Percentiles rank a stretch among this genome's conserved stretches.
Conservation (phyloP, 2,797 vertebrate species). For the Tokudaia tokunoshimensis region DNA sequence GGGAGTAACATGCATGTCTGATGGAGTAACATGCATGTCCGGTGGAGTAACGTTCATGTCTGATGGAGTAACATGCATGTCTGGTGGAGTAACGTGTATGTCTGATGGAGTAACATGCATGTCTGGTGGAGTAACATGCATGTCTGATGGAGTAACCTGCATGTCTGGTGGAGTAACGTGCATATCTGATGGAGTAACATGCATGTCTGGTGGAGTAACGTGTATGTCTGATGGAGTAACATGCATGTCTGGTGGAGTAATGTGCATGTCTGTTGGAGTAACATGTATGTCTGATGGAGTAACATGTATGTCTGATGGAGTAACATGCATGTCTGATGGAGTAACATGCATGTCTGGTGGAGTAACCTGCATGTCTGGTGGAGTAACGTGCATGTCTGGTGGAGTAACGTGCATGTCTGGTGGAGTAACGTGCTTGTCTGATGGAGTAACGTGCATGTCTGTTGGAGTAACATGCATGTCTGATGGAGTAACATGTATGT, state of each 20-base stretch:
- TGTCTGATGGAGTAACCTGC: constrained; percentile 94
- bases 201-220: constrained; percentile 93
- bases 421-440: too few relatives aligned
- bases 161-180: constrained; percentile 94
- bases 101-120: constrained; percentile 92
- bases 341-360: too few relatives aligned
- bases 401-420: too few relatives aligned
- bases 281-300: too few relatives aligned
- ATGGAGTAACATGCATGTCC: constrained; percentile 92
- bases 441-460: too few relatives aligned
- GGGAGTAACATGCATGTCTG: constrained; percentile 92
- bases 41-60: constrained; percentile 91
- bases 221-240: constrained; percentile 93
- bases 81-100: constrained; percentile 92
- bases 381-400: too few relatives aligned
- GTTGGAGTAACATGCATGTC: too few relatives aligned
- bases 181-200: constrained; percentile 93
- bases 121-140: constrained; percentile 93
- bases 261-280: constrained; percentile 95
- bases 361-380: too few relatives aligned
- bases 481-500: too few relatives aligned
- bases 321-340: too few relatives aligned
- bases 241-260: constrained; percentile 94
- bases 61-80: constrained; percentile 93
- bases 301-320: too few relatives aligned